A percentile compares a stretch with the other conserved stretches of the same genome.
Conservation (phyloP, 2,797 vertebrate genomes). For the Hydrocynus forskahlii region DNA sequence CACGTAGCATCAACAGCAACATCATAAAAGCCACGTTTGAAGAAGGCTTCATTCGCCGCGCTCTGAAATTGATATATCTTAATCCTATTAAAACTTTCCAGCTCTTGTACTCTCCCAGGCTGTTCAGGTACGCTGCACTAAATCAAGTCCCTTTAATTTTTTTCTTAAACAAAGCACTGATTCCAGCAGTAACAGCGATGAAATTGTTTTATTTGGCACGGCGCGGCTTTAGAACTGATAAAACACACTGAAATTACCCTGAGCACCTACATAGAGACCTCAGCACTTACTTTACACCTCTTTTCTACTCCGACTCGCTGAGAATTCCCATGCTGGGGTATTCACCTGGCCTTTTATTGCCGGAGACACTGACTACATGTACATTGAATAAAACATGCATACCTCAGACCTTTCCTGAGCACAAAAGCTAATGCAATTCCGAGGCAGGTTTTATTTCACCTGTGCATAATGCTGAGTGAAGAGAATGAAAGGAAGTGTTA, state of each 20-base stretch:
- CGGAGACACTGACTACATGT: conserved; percentile 5
- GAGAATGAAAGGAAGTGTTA: conserved; percentile 1
- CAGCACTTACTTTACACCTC: background rate
- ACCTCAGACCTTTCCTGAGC: background rate
- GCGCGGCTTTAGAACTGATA: background rate
- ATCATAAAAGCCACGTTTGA: conserved; percentile 41
- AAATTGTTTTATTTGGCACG: conserved; percentile 21
- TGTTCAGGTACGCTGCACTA: conserved; percentile 36
- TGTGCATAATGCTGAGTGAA: conserved; percentile 19
- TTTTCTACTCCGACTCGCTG: background rate
- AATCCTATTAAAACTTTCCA: conserved; percentile 55
- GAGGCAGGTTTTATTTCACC: conserved; percentile 24
- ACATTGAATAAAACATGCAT: conserved; percentile 6
- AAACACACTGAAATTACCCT: background rate
- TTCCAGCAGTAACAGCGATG: conserved; percentile 23
- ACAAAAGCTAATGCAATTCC: conserved; percentile 15
- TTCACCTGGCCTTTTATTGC: conserved; percentile 7
- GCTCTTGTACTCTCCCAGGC: conserved; percentile 29
- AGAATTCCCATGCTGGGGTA: conserved; percentile 2
- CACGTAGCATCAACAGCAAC: conserved; percentile 31
- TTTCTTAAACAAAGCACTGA: conserved; percentile 39
- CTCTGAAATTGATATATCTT: conserved; percentile 52
- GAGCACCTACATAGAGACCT: background rate
- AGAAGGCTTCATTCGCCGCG: conserved; percentile 7
- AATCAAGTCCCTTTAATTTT: conserved; percentile 7